Evolutionary conservation across 2,888 invertebrate genomes (phyloP).

Genomic region (Platynereis dumerilii): DNA sequence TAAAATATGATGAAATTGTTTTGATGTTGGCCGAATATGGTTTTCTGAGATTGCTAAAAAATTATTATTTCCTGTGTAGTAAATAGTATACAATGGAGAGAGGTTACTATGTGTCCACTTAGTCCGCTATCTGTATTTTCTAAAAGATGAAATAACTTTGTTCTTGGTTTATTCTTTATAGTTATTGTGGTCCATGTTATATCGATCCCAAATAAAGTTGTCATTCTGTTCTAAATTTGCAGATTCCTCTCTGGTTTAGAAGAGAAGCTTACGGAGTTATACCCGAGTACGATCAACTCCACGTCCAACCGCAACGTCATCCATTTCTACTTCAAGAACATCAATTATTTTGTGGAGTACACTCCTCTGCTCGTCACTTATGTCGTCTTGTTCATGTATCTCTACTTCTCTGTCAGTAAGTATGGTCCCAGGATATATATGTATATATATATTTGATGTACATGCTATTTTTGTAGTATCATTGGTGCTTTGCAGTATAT

Average conservation of each 20-base stretch:
- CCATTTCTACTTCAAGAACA: conserved; percentile 86
- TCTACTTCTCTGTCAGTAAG: conserved; percentile 88
- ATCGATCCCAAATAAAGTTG: neutral
- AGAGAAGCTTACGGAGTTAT: conserved; percentile 44
- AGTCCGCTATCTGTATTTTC: too few species aligned
- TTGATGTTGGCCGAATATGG: too few species aligned
- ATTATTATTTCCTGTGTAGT: too few species aligned
- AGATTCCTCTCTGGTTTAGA: conserved; percentile 79
- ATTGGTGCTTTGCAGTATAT: neutral
- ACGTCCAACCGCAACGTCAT: conserved; percentile 60
- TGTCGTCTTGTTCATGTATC: conserved; percentile 84
- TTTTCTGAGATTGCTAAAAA: too few species aligned
- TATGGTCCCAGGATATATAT: too few species aligned
- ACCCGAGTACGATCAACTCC: conserved; percentile 50
- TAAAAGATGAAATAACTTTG: too few species aligned
- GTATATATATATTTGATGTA: neutral
- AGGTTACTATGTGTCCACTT: too few species aligned
- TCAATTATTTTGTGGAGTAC: conserved; percentile 61
- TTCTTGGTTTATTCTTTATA: neutral
- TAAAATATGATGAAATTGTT: too few species aligned
- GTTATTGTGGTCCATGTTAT: neutral
- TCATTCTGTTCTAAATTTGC: conserved; percentile 60
- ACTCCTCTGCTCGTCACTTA: conserved; percentile 85
- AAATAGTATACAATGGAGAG: too few species aligned
- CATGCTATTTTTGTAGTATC: neutral